Base-by-base conservation (phyloP, 2,888 invertebrate genomes). In the Tolmerus cingulatus region DNA sequence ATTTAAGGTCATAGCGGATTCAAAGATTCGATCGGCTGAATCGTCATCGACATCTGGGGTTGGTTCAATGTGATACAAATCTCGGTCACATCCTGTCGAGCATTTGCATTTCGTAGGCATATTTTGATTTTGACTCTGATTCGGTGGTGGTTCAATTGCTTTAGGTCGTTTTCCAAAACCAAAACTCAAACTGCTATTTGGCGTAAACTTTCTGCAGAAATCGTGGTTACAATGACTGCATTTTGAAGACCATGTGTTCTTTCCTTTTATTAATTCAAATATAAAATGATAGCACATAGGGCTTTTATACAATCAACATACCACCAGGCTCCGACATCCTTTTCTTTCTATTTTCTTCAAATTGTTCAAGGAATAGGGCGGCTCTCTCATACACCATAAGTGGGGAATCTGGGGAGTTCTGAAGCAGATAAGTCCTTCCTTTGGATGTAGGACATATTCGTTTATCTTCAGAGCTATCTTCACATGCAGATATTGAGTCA, bases 381-480 rank as follows among this genome's bases (percentile, higher is more conserved):
- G 88, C 88, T 43, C 88, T 84, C 19, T 88, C 88, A 16, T 87
- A 88, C 5, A 88, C 87, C 88, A 88, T 88, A 14, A 87, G 43
- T 5, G 84, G 87, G 7, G 77, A 23, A 0, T 74, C 55, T 14
- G 74, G 8, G 9, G 34, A 14, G 55, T 79, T 86, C 14, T 40
- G 51, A 3, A 86, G 46, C 30, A 81, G 55, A 81, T 55, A 81
- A n/a, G n/a, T 30, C 14, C 9, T 43, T 74, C 27, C 8, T 12
- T 27, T 81, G 1, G 8, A 19, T 3, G 14, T 78, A 4, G 43
- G 78, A 78, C 37, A 76, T 8, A 78, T 23, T 40, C 43, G 19
- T n/a, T 78, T 78, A 23, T 40, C 78, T 43, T 37, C 77, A 34
- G 16, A 12, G 7, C 37, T 51, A 7, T 51, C 51, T 7, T 51